Evolutionary conservation across 2,113 vertebrate species (phyloP).

Genomic region (Ranitomeya variabilis): DNA sequence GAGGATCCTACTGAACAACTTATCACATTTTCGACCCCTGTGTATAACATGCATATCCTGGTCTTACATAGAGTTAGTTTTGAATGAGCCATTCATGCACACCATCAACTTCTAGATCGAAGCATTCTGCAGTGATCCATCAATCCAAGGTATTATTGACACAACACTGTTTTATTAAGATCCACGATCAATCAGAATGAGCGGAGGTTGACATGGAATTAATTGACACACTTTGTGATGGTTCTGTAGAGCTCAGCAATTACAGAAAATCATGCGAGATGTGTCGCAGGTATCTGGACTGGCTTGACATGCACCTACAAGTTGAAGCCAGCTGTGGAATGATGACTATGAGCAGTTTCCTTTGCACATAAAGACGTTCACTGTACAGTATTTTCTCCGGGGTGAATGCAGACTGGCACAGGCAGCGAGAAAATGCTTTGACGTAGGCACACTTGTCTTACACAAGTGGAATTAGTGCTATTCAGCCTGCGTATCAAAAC

Average conservation of each 20-base stretch:
- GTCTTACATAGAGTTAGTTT: background rate
- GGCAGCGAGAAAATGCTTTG: slow-evolving; percentile 14
- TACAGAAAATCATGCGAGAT: background rate
- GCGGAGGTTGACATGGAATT: background rate
- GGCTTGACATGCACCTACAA: background rate
- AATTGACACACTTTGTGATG: background rate
- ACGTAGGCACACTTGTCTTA: slow-evolving; percentile 21
- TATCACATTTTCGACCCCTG: background rate
- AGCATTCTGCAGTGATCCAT: background rate
- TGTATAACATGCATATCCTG: background rate
- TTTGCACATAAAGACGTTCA: background rate
- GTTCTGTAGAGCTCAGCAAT: background rate
- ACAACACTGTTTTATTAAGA: background rate
- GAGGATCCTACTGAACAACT: background rate
- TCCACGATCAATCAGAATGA: background rate
- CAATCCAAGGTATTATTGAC: background rate
- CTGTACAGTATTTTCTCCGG: background rate
- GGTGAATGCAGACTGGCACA: background rate
- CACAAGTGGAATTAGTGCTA: slow-evolving; percentile 20
- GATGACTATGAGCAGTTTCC: background rate
- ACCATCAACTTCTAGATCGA: background rate
- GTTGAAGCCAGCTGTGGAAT: background rate
- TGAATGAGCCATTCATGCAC: background rate
- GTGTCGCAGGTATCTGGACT: background rate
- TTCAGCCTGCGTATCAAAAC: slow-evolving; percentile 11